These are phyloP conservation scores for Triops longicaudatus DNA, from an alignment of 1,140 invertebrate species.

Conservation along the genomic window DNA sequence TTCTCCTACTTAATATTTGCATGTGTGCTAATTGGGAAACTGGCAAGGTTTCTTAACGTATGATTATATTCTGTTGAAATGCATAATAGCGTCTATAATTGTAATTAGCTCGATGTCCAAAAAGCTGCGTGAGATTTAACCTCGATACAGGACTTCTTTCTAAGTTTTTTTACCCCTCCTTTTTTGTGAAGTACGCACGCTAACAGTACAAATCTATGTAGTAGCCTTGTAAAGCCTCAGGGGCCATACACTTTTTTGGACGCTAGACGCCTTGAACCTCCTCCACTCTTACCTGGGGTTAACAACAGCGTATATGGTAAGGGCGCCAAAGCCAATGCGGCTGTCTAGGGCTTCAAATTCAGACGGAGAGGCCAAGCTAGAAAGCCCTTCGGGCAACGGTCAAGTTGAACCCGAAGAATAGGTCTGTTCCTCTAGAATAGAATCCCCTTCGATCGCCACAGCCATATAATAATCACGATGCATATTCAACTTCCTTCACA, in stretches of 20 bases:
- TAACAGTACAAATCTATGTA: neutral
- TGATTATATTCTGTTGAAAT: neutral
- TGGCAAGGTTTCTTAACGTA: neutral
- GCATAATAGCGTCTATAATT: neutral
- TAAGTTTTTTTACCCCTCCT: neutral
- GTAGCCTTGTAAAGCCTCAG: neutral
- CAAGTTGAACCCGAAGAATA: conserved; percentile 12
- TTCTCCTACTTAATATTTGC: neutral
- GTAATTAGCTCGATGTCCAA: neutral
- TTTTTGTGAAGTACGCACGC: neutral
- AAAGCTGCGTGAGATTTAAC: neutral
- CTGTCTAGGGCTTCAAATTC: neutral
- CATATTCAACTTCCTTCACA: neutral
- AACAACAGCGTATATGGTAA: neutral
- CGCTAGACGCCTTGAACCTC: neutral
- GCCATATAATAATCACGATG: conserved; percentile 12
- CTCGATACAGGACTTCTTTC: neutral
- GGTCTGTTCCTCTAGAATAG: neutral
- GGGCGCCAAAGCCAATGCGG: neutral
- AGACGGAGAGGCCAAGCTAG: neutral
- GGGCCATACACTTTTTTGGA: neutral
- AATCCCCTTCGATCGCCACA: neutral
- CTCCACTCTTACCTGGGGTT: conserved; percentile 4
- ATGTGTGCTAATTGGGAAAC: neutral
- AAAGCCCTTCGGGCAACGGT: neutral